Evolutionary conservation across 2,797 vertebrate genomes (phyloP).

Genomic region (Bufotes viridis): DNA sequence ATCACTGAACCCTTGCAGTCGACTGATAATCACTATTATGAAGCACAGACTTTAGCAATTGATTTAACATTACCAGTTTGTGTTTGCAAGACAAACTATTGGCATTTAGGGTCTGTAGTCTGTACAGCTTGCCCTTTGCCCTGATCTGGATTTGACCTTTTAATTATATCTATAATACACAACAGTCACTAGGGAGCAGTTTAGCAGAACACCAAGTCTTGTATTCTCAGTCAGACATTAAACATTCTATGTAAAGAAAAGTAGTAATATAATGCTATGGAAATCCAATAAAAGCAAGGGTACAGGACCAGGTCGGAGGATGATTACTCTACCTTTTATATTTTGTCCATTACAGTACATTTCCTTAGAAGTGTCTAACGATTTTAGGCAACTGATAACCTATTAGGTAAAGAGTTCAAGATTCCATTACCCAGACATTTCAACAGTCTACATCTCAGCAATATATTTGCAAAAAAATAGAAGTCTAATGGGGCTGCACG

Average conservation of each 20-base stretch:
- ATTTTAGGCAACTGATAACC: not conserved
- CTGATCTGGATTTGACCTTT: constrained; percentile 4
- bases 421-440: not conserved
- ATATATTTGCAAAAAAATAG: not conserved
- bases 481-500: no score
- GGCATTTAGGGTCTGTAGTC: constrained; percentile 1
- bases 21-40: not conserved
- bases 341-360: not conserved
- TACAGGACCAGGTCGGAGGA: not conserved
- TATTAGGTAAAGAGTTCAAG: not conserved
- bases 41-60: not conserved
- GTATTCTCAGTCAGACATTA: not conserved
- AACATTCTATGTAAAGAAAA: not conserved
- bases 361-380: not conserved
- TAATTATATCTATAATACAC: not conserved
- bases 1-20: not conserved
- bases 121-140: constrained; percentile 12
- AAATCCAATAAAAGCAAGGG: not conserved
- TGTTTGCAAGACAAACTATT: not conserved
- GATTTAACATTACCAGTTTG: not conserved
- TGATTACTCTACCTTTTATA: not conserved
- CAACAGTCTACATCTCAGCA: not conserved
- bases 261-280: not conserved
- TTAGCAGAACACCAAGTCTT: not conserved
- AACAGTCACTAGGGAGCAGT: not conserved